Evolutionary conservation across 2,797 vertebrate genomes (phyloP), one percentile per base, ranked within the genome.

Genomic region (Lophius americanus): DNA sequence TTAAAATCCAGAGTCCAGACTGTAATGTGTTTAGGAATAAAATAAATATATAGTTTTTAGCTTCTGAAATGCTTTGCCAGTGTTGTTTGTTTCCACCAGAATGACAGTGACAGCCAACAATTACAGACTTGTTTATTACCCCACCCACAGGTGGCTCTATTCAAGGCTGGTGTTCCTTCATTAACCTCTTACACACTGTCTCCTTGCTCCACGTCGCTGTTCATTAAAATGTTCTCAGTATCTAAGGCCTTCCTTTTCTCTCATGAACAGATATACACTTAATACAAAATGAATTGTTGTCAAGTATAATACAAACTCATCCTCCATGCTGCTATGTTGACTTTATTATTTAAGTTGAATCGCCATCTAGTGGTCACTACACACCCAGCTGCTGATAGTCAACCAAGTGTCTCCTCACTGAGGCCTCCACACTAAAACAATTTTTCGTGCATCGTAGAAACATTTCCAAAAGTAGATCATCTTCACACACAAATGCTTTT

Each of bases 361-460:
- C 68, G 54, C 91, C 91, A 91, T 79, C 92, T 89, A 82, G 89
- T 88, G 92, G 89, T 35, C 14, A 46, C 36, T n/a, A 14, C 14
- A 47, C n/a, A 66, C 6, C 2, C 35, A 37, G 52, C 63, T 73
- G 35, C 37, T 9, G 14, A 33, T 9, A 58, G 13, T 37, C 9
- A 38, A 9, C 39, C 11, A 7, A 11, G 35, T 46, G 37, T 6
- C 6, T 48, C 37, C 13, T 48, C n/a, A 52, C 3, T 33, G 49
- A 47, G 42, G 48, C 56, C 43, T 65, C 12, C 14, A 50, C 44
- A 47, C n/a, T 23, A 50, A 35, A 57, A 9, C 43, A 9, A 10
- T 5, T 54, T 11, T 41, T n/a, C 49, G 2, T 53, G 42, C 13
- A 43, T 33, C 58, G 9, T 57, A 32, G 9, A 60, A 32, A 49